phyloP scores from a whole-genome alignment of 53 echinoderm and acorn worm species.

The Mesocentrotus franciscanus region DNA sequence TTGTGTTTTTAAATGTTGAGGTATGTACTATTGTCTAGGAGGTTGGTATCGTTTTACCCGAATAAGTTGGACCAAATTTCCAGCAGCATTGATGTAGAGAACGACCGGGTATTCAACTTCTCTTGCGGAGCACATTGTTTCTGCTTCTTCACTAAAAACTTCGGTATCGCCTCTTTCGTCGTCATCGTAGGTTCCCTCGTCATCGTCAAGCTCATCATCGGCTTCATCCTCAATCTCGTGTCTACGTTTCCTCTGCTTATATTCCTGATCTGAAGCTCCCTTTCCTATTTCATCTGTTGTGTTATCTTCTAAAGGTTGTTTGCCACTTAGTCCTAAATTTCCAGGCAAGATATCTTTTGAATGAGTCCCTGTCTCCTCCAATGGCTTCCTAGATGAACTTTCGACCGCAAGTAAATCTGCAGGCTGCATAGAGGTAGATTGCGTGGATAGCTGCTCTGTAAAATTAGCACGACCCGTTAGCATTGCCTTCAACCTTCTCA shows the following conservation, averaged over 20 bases:
- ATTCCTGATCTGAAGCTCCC: not conserved
- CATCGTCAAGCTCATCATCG: not conserved
- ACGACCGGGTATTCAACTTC: not conserved
- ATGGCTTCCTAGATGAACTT: not conserved
- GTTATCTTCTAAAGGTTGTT: not conserved
- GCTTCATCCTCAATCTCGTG: not conserved
- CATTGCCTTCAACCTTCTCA: not conserved
- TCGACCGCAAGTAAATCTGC: not conserved
- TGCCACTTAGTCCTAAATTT: not conserved
- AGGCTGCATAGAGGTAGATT: not conserved
- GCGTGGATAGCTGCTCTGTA: not conserved
- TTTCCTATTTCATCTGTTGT: not conserved
- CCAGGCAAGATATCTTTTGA: not conserved
- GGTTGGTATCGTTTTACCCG: not conserved
- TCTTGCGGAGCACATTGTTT: not conserved
- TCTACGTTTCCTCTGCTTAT: not conserved
- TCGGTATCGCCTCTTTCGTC: not conserved
- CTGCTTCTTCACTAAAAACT: not conserved
- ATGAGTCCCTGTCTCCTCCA: not conserved
- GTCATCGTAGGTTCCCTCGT: not conserved
- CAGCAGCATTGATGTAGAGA: not conserved
- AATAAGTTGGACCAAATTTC: conserved; percentile 30
- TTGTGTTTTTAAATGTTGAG: no score
- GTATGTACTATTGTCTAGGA: not conserved
- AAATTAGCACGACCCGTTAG: not conserved